Evolutionary conservation across 2,888 invertebrate species (phyloP).

Genomic region (Cephonodes hylas): DNA sequence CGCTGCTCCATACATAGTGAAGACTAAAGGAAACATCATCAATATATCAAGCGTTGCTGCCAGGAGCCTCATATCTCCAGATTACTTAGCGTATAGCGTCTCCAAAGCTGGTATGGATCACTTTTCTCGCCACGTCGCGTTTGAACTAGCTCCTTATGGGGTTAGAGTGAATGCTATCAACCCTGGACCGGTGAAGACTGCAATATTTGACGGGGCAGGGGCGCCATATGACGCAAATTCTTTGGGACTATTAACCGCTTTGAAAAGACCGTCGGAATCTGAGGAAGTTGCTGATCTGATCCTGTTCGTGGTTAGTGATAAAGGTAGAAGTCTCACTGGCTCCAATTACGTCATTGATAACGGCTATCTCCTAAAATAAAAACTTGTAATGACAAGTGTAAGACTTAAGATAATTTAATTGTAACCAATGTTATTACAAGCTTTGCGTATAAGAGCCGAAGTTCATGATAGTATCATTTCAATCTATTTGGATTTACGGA

Average conservation of each 20-base stretch:
- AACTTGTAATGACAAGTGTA: not conserved
- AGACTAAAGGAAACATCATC: constrained; percentile 15
- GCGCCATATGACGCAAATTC: not conserved
- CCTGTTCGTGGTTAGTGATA: not conserved
- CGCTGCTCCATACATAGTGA: constrained; percentile 3
- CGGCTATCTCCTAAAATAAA: not conserved
- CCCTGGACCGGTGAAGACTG: not conserved
- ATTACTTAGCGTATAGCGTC: not conserved
- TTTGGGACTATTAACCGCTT: not conserved
- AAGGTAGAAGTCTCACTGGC: constrained; percentile 1
- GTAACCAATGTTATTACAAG: too few species aligned
- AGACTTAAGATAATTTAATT: not conserved
- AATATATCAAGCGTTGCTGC: constrained; percentile 10
- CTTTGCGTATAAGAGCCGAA: too few species aligned
- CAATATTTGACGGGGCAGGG: not conserved
- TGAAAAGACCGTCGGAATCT: not conserved
- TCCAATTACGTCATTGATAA: not conserved
- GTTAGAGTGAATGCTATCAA: constrained; percentile 15
- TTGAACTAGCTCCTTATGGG: constrained; percentile 12
- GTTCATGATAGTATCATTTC: too few species aligned
- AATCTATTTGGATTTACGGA: too few species aligned
- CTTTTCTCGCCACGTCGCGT: constrained; percentile 4
- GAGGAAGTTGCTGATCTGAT: not conserved
- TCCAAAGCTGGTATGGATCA: constrained; percentile 13
- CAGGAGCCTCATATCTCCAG: not conserved